Conservation (phyloP, 2,797 vertebrate species). For the Leptoclinus maculatus region DNA sequence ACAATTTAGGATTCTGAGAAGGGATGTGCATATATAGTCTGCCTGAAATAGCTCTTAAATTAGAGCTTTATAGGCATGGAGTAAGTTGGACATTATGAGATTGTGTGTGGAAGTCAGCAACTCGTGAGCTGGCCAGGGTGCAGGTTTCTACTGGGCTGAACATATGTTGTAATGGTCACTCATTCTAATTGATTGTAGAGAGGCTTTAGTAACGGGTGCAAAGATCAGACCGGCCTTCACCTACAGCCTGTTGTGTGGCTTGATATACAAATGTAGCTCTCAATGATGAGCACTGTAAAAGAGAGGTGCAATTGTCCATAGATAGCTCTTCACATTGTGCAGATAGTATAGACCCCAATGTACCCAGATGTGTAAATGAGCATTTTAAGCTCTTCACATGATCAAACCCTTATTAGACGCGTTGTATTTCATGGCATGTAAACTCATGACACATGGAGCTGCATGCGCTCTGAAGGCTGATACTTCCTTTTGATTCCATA, state of each 20-base stretch:
- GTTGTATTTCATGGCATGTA: not conserved
- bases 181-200: not conserved
- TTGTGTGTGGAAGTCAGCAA: conserved; percentile 19
- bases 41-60: conserved; percentile 55
- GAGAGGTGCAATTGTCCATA: not conserved
- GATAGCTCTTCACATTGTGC: not conserved
- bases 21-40: conserved; percentile 47
- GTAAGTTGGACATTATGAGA: conserved; percentile 37
- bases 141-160: not conserved
- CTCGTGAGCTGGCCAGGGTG: not conserved
- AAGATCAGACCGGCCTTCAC: not conserved
- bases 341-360: not conserved
- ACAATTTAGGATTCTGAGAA: conserved; percentile 67
- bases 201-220: not conserved
- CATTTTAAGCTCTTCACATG: not conserved
- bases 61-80: conserved; percentile 34
- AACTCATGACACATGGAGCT: not conserved
- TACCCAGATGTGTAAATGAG: conserved; percentile 2
- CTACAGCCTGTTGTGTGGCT: not conserved
- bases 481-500: conserved; percentile 4
- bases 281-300: not conserved
- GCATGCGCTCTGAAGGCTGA: not conserved
- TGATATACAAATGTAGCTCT: not conserved
- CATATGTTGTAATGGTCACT: not conserved
- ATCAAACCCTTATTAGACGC: not conserved